Conservation (phyloP, 1,140 invertebrate genomes). For the Cataglyphis hispanica region DNA sequence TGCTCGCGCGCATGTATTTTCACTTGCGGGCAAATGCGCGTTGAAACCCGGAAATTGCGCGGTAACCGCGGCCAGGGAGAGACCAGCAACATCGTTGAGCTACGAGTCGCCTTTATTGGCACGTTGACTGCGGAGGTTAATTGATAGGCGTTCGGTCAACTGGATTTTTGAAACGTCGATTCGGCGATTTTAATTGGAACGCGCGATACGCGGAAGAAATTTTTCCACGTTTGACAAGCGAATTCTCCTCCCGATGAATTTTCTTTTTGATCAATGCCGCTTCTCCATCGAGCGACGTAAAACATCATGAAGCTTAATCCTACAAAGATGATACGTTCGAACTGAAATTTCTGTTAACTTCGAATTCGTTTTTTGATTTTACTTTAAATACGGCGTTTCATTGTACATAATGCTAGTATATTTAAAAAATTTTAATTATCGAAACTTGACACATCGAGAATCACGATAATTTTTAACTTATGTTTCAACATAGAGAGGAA, state of each 20-base stretch:
- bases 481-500: too few relatives aligned
- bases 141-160: slow-evolving; percentile 63
- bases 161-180: slow-evolving; percentile 48
- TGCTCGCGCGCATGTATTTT: slow-evolving; percentile 17
- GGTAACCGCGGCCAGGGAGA: slow-evolving; percentile 35
- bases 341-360: slow-evolving; percentile 10
- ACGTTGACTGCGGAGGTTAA: slow-evolving; percentile 62
- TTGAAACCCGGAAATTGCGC: slow-evolving; percentile 53
- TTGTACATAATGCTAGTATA: not conserved
- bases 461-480: too few relatives aligned
- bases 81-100: slow-evolving; percentile 49
- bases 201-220: slow-evolving; percentile 53
- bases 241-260: not conserved
- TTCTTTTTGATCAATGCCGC: not conserved
- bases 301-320: not conserved
- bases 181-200: slow-evolving; percentile 64
- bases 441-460: too few relatives aligned
- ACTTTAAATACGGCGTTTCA: not conserved
- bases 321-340: not conserved
- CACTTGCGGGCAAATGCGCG: slow-evolving; percentile 20
- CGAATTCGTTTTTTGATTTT: not conserved
- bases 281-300: not conserved
- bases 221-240: slow-evolving; percentile 18
- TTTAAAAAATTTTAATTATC: too few relatives aligned
- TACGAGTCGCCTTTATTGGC: slow-evolving; percentile 61